These are phyloP conservation scores for Halocaridina rubra DNA, from an alignment of 2,888 invertebrate genomes.

Conservation along the genomic window DNA sequence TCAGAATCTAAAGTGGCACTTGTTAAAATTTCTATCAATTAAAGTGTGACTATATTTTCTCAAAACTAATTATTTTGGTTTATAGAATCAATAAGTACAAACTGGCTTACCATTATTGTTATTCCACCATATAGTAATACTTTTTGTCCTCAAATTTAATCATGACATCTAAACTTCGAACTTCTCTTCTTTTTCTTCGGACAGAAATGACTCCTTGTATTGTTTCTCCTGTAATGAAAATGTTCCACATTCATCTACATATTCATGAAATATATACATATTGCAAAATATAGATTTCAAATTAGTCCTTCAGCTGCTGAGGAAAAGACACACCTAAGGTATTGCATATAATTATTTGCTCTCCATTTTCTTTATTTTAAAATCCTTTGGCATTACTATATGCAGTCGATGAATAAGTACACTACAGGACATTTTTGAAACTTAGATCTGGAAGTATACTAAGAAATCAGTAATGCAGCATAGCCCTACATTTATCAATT, in stretches of 20 bases:
- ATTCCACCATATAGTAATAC: constrained; percentile 53
- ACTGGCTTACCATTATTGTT: background rate
- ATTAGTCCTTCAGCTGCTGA: too few species aligned
- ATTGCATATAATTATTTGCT: too few species aligned
- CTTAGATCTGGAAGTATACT: constrained; percentile 69
- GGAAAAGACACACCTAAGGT: too few species aligned
- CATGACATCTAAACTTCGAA: constrained; percentile 50
- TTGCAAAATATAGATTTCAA: too few species aligned
- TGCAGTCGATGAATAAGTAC: background rate
- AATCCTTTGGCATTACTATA: background rate
- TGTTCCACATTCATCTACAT: background rate
- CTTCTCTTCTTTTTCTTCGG: constrained; percentile 48
- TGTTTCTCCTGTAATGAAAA: constrained; percentile 34
- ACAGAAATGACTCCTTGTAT: constrained; percentile 44
- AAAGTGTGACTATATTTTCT: too few species aligned
- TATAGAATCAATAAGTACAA: background rate
- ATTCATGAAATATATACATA: too few species aligned
- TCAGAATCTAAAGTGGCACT: too few species aligned
- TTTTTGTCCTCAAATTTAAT: constrained; percentile 41
- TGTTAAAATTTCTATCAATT: too few species aligned
- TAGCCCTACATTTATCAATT: too few species aligned
- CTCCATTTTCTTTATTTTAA: too few species aligned
- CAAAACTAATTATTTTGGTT: background rate
- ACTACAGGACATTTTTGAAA: background rate
- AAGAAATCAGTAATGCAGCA: too few species aligned